A percentile compares a stretch with the other conserved stretches of the same genome.
phyloP scores from a whole-genome alignment of 1,140 invertebrate species.

The Dolichoris vasculosae region DNA sequence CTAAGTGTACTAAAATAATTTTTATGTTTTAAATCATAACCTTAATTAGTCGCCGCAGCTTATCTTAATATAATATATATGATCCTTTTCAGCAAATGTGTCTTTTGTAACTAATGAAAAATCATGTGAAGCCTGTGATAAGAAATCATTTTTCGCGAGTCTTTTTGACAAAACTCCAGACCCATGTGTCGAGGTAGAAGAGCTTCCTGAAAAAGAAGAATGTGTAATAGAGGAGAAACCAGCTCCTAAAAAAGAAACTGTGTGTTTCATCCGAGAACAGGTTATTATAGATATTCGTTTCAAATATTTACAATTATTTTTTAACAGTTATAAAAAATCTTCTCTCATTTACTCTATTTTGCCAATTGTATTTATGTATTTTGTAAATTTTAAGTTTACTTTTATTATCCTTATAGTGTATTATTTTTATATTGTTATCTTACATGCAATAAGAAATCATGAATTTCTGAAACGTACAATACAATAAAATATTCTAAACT shows the following conservation, averaged over 20 bases:
- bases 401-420: no score
- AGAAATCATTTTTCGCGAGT: neutral
- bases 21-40: neutral
- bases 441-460: no score
- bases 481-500: no score
- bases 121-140: neutral
- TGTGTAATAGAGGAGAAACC: no score
- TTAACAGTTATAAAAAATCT: neutral
- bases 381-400: no score
- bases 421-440: no score
- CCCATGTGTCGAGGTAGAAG: no score
- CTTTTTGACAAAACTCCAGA: neutral
- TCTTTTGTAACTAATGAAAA: neutral
- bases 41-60: neutral
- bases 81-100: neutral
- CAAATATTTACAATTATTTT: neutral
- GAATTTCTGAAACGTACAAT: no score
- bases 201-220: no score
- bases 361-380: no score
- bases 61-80: neutral
- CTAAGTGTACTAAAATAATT: neutral
- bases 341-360: no score
- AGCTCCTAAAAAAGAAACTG: no score
- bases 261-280: neutral
- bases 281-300: neutral